Base-by-base conservation (phyloP, 2,113 vertebrate species). In the Marmota flaviventris region DNA sequence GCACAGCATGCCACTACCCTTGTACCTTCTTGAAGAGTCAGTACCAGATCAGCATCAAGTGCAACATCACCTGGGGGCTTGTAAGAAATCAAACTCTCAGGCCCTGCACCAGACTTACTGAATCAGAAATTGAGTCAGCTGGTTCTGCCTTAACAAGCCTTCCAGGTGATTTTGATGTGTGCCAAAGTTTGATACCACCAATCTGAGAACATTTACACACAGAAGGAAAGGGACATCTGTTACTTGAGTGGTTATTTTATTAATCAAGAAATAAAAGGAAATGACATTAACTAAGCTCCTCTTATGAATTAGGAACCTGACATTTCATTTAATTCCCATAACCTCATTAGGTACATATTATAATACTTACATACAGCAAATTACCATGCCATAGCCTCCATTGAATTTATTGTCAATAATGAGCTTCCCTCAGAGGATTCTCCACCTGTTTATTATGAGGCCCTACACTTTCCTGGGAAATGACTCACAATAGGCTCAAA, bases 261-360 rank as follows among this genome's bases (percentile, higher is more conserved):
- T 67, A 97, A 92, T 76, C 85, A 75, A 42, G 34, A 96, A 96
- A 91, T 73, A 87, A 96, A 94, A 92, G n/a, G 13, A 94, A 75
- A 11, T 2, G 12, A 95, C 70, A 79, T 77, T 86, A 82, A 63
- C 39, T 58, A 70, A 91, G 27, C 12, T 83, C n/a, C n/a, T 88
- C 48, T 69, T 82, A 90, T 18, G 45, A 96, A 73, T 29, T 34
- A 95, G 61, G 84, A 1, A 77, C 25, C 51, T 85, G 32, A 77
- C n/a, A 94, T 79, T 92, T 89, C 69, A 89, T 91, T 90, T 90
- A 91, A 70, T 78, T 92, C 2, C 16, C 25, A 51, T 79, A 85
- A 82, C 34, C 39, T 85, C 67, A 78, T 69, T 58, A 82, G 37
- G 18, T 75, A 51, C 61, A 45, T 48, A 91, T 42, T 82, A 92